These are phyloP conservation scores for Himalopsyche japonica DNA, from an alignment of 2,888 invertebrate species.

Conservation along the genomic window DNA sequence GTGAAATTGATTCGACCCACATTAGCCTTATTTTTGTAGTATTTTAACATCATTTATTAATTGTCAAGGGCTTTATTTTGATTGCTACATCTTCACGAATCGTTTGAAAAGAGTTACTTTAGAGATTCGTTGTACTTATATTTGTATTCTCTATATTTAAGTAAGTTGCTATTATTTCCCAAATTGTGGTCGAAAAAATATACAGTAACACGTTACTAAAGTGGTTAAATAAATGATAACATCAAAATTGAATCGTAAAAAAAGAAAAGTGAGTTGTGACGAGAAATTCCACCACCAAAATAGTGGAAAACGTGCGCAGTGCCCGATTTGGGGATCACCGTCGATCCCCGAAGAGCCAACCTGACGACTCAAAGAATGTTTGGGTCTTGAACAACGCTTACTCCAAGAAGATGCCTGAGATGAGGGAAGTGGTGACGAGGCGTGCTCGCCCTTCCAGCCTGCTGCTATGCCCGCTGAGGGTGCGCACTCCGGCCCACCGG, in stretches of 20 bases:
- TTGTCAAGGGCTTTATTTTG: too few relatives aligned
- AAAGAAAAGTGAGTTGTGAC: not conserved
- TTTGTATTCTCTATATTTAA: too few relatives aligned
- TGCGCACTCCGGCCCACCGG: slow-evolving; percentile 44
- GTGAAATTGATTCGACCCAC: too few relatives aligned
- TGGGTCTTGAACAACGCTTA: slow-evolving; percentile 32
- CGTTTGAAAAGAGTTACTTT: too few relatives aligned
- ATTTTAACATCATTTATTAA: too few relatives aligned
- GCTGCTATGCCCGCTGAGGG: slow-evolving; percentile 54
- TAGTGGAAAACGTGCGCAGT: not conserved
- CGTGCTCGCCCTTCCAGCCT: slow-evolving; percentile 51
- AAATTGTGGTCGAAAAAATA: too few relatives aligned
- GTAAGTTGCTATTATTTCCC: too few relatives aligned
- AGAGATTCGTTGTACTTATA: too few relatives aligned
- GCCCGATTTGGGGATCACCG: not conserved
- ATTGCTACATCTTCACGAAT: too few relatives aligned
- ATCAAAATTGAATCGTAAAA: not conserved
- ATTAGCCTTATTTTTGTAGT: too few relatives aligned
- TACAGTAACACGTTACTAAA: too few relatives aligned
- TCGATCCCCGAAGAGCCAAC: not conserved
- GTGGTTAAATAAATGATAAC: not conserved
- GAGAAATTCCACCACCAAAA: not conserved
- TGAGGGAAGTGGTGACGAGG: not conserved
- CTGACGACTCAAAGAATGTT: slow-evolving; percentile 29
- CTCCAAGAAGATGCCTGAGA: slow-evolving; percentile 17